These are phyloP conservation scores for Leptopilina boulardi DNA, from an alignment of 1,140 invertebrate species.

Conservation along the genomic window DNA sequence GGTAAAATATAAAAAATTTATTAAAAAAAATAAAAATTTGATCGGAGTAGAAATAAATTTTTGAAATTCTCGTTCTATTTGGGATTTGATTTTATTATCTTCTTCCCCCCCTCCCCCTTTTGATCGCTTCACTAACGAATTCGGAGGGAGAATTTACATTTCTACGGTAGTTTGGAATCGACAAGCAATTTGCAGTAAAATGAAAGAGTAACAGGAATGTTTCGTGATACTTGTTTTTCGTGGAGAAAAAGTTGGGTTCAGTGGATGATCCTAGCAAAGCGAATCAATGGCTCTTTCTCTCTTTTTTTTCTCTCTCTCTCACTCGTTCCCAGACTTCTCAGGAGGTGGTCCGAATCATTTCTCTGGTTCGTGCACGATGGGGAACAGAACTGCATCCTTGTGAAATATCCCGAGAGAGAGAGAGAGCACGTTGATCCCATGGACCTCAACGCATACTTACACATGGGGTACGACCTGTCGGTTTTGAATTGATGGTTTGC, in stretches of 20 bases:
- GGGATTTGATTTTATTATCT: background rate
- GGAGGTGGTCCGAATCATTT: conserved; percentile 57
- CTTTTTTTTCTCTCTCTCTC: no score
- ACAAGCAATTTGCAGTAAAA: conserved; percentile 6
- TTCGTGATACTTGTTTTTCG: conserved; percentile 1
- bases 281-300: conserved; percentile 13
- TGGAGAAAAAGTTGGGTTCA: background rate
- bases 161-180: background rate
- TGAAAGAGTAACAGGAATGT: background rate
- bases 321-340: conserved; percentile 55
- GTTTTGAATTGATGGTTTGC: conserved; percentile 56
- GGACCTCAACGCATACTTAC: conserved; percentile 49
- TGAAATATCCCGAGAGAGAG: conserved; percentile 56
- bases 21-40: no score
- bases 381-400: conserved; percentile 56
- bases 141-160: background rate
- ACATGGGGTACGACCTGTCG: conserved; percentile 44
- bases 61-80: background rate
- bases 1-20: no score
- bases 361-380: conserved; percentile 53
- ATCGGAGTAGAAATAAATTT: no score
- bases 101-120: no score
- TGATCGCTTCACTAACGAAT: background rate
- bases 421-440: conserved; percentile 53
- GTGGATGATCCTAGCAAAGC: background rate